Evolutionary conservation across 2,888 invertebrate species (phyloP), one percentile per base, ranked within the genome.

Genomic region (Xylophagus ater): DNA sequence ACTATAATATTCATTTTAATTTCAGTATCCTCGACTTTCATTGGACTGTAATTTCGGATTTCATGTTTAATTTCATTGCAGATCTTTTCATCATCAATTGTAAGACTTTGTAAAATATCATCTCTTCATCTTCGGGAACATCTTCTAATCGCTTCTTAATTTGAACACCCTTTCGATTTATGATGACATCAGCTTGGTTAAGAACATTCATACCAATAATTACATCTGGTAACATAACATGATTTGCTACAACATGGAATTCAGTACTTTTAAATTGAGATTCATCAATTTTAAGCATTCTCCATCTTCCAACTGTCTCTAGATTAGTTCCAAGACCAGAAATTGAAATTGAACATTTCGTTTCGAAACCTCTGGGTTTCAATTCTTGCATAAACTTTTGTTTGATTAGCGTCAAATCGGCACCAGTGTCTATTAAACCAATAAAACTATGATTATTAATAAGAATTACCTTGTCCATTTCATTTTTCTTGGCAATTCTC

Each of bases 341-440:
- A 8, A 37, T 23, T 24, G 21, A 24, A 10, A 4, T 37, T 3
- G 24, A 15, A 9, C 17, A 13, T 18, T 19, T 13, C 5, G 8
- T 31, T 9, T 20, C 25, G 6, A 31, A 19, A 15, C 8, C n/a
- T 20, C 14, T 12, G 10, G 28, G 17, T 3, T 26, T 33, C 4
- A 39, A 24, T 9, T 28, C 21, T 3, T 41, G 38, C 13, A 34
- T 13, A 26, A 13, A 25, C 25, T 25, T 32, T 15, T 35, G 14
- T 30, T 32, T 40, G 8, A 40, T 31, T 13, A 43, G 33, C 13
- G 34, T 40, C 13, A 46, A 20, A 4, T 41, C 43, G 12, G 42
- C 34, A 21, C 44, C 47, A 1, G 44, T 42, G 25, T 46, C 41
- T 15, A 47, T 12, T 24, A 46, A 37, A 10, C 32, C 37, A 14